A percentile compares a stretch with the other conserved stretches of the same genome.
Evolutionary conservation across 2,888 invertebrate species (phyloP).

Genomic region (Drymonia ruficornis): DNA sequence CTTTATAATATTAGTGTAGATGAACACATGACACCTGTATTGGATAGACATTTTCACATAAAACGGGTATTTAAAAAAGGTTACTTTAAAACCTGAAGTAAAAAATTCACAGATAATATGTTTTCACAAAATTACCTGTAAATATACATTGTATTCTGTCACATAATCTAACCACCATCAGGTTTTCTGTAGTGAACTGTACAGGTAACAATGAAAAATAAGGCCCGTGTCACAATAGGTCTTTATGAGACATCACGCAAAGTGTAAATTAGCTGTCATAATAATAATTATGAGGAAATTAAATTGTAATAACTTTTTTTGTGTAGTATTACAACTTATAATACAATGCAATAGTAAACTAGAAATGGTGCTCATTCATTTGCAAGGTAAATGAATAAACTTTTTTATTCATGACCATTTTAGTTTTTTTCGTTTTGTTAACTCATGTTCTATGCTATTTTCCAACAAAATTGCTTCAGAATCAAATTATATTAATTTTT

Average conservation of each 20-base stretch:
- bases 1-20: too few species aligned
- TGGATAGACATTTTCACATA: slow-evolving; percentile 34
- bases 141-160: background rate
- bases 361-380: too few species aligned
- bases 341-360: too few species aligned
- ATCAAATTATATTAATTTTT: too few species aligned
- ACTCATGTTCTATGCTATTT: too few species aligned
- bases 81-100: too few species aligned
- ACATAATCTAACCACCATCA: slow-evolving; percentile 21
- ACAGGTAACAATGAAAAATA: slow-evolving; percentile 34
- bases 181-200: slow-evolving; percentile 29
- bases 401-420: too few species aligned
- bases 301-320: slow-evolving; percentile 22
- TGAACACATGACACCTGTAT: slow-evolving; percentile 29
- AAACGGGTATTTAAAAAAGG: slow-evolving; percentile 5
- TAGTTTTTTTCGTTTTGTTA: too few species aligned
- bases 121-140: background rate
- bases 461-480: too few species aligned
- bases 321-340: background rate
- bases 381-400: too few species aligned
- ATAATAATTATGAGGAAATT: slow-evolving; percentile 29
- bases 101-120: slow-evolving; percentile 3
- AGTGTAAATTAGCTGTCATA: slow-evolving; percentile 42
- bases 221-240: slow-evolving; percentile 29
- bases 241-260: slow-evolving; percentile 41